These are phyloP conservation scores for Callospermophilus lateralis DNA, from an alignment of 2,113 vertebrate genomes.

Conservation along the genomic window DNA sequence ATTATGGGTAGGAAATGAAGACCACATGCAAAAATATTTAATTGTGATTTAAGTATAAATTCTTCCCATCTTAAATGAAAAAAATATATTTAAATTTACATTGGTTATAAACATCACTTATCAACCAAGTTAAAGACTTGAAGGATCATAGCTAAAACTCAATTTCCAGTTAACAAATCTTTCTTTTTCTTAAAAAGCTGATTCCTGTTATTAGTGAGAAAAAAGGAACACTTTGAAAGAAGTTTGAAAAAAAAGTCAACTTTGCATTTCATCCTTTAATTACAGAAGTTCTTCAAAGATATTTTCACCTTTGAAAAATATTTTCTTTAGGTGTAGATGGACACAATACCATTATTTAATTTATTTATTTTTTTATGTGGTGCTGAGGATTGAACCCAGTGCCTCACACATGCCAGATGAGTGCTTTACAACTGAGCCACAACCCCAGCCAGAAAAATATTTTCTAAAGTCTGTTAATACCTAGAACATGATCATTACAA, in stretches of 20 bases:
- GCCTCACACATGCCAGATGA: too few species aligned
- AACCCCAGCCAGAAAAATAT: conserved; percentile 28
- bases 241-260: not conserved
- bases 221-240: conserved; percentile 35
- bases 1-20: conserved; percentile 66
- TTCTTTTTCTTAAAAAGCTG: not conserved
- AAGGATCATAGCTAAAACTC: conserved; percentile 54
- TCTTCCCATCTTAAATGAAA: conserved; percentile 63
- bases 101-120: conserved; percentile 35
- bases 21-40: conserved; percentile 61
- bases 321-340: not conserved
- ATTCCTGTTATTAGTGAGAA: conserved; percentile 49
- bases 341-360: too few species aligned
- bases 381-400: too few species aligned
- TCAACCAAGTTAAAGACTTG: conserved; percentile 48
- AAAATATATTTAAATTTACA: conserved; percentile 56
- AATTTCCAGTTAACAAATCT: conserved; percentile 42
- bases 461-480: conserved; percentile 26
- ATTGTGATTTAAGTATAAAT: conserved; percentile 38
- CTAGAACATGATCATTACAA: conserved; percentile 18
- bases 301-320: conserved; percentile 66
- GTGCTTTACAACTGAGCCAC: too few species aligned
- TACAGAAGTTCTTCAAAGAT: conserved; percentile 43
- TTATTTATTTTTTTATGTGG: too few species aligned
- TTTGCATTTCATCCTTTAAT: conserved; percentile 41